Conservation (phyloP, 2,888 invertebrate genomes). For the Peribatodes rhomboidaria region DNA sequence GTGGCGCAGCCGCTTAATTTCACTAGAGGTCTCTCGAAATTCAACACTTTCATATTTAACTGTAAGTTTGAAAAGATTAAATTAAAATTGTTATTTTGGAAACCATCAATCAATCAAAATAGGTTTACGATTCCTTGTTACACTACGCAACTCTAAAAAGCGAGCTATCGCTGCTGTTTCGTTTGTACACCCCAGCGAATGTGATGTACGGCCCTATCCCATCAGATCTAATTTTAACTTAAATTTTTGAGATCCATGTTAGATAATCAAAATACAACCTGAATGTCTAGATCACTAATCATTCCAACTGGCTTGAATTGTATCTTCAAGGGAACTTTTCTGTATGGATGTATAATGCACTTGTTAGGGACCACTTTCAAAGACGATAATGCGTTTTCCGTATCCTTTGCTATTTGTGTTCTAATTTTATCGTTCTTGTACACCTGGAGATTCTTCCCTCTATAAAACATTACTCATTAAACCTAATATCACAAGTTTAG, state of each 20-base stretch:
- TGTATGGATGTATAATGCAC: slow-evolving; percentile 69
- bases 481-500: slow-evolving; percentile 5
- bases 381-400: slow-evolving; percentile 73
- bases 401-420: slow-evolving; percentile 73
- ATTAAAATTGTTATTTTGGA: not conserved
- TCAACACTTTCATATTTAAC: slow-evolving; percentile 77
- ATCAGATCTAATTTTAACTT: too few relatives aligned
- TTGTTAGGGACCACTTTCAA: slow-evolving; percentile 75
- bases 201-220: too few relatives aligned
- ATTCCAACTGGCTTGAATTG: slow-evolving; percentile 78
- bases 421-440: slow-evolving; percentile 70
- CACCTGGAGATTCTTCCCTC: slow-evolving; percentile 70
- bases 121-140: too few relatives aligned
- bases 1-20: slow-evolving; percentile 77
- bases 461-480: slow-evolving; percentile 42
- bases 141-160: too few relatives aligned
- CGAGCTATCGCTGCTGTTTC: too few relatives aligned
- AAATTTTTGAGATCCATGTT: too few relatives aligned
- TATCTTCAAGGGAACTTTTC: slow-evolving; percentile 75
- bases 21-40: slow-evolving; percentile 73
- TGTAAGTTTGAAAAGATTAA: slow-evolving; percentile 48
- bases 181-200: too few relatives aligned
- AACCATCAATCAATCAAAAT: too few relatives aligned
- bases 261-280: slow-evolving; percentile 61
- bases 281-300: slow-evolving; percentile 74